A percentile compares a stretch with the other conserved stretches of the same genome.
phyloP scores from a whole-genome alignment of 2,113 vertebrate species.

The Trinectes maculatus region DNA sequence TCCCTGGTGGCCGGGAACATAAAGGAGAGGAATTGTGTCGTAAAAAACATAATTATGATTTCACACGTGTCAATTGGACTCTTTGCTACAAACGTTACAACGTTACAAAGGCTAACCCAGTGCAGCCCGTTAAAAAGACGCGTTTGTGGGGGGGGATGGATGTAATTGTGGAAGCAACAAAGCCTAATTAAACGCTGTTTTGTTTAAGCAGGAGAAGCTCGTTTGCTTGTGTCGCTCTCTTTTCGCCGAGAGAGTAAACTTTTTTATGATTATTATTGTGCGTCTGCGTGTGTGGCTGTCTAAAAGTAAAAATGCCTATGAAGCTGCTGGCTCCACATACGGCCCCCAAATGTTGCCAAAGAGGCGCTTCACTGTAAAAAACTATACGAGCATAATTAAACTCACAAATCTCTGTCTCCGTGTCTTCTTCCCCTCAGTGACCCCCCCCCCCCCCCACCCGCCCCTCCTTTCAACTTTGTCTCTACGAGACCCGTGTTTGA shows the following conservation, averaged over 20 bases:
- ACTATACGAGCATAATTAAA: conserved; percentile 74
- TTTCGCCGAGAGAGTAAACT: conserved; percentile 27
- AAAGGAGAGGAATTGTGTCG: conserved; percentile 27
- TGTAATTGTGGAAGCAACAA: conserved; percentile 42
- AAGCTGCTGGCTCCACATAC: conserved; percentile 62
- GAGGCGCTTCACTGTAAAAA: conserved; percentile 65
- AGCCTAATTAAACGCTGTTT: conserved; percentile 56
- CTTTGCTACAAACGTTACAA: no score
- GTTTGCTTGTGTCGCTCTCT: conserved; percentile 46
- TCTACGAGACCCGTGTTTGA: conserved; percentile 72
- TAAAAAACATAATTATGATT: conserved; percentile 68
- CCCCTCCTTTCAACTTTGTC: conserved; percentile 52
- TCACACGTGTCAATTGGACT: conserved; percentile 59
- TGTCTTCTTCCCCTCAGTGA: conserved; percentile 43
- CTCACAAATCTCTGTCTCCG: conserved; percentile 69
- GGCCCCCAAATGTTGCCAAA: conserved; percentile 63
- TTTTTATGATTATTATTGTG: conserved; percentile 28
- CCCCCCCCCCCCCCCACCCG: neutral
- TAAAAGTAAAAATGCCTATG: conserved; percentile 46
- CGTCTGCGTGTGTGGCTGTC: conserved; percentile 28
- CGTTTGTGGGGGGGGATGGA: conserved; percentile 25
- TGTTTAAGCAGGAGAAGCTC: conserved; percentile 53
- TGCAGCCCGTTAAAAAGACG: conserved; percentile 21
- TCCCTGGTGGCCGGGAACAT: conserved; percentile 7
- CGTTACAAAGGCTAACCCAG: conserved; percentile 56